These are phyloP conservation scores for Anisognathus igniventris DNA, from an alignment of 2,797 vertebrate genomes.

Conservation along the genomic window DNA sequence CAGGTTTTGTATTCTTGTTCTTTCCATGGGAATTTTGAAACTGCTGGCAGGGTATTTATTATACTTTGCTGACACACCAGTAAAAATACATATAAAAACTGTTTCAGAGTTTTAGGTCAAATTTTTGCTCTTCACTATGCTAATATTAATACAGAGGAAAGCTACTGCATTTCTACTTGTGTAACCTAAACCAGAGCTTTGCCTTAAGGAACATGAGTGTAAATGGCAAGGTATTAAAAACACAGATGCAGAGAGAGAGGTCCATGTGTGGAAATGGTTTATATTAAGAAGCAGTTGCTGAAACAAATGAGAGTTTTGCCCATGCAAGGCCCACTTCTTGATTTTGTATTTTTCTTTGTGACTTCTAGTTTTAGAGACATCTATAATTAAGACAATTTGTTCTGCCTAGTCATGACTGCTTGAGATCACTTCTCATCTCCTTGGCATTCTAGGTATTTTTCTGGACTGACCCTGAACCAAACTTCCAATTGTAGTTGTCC, in stretches of 20 bases:
- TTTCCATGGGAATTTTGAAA: not conserved
- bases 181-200: slow-evolving; percentile 25
- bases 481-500: not conserved
- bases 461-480: not conserved
- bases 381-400: not conserved
- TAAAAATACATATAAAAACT: not conserved
- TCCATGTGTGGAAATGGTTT: slow-evolving; percentile 17
- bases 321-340: not conserved
- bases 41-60: not conserved
- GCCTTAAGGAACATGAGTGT: slow-evolving; percentile 9
- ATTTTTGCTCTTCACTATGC: not conserved
- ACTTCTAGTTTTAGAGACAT: not conserved
- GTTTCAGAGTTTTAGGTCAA: not conserved
- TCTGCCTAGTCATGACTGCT: not conserved
- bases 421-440: not conserved
- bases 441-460: not conserved
- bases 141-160: not conserved
- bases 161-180: not conserved
- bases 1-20: not conserved
- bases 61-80: not conserved
- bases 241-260: not conserved
- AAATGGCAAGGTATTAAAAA: slow-evolving; percentile 49
- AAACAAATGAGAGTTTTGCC: not conserved
- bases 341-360: not conserved
- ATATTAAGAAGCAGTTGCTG: not conserved